Conservation (phyloP, 2,888 invertebrate species). For the Tetranychus piercei region DNA sequence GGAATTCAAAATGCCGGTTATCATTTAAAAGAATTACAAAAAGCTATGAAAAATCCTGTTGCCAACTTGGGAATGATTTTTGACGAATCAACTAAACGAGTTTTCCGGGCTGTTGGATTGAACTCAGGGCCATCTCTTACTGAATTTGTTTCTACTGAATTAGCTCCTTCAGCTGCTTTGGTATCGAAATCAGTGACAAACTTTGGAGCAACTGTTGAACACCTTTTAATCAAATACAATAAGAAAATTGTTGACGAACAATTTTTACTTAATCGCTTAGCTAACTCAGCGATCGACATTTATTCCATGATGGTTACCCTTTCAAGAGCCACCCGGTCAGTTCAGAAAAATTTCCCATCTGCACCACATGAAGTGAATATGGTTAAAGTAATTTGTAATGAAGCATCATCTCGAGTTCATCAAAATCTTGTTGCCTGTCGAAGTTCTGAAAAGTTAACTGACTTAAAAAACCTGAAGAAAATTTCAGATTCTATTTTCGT, state of each 20-base stretch:
- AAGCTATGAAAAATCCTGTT: constrained; percentile 76
- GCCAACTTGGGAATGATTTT: constrained; percentile 75
- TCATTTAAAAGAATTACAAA: constrained; percentile 75
- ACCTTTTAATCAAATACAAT: constrained; percentile 59
- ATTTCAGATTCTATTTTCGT: constrained; percentile 51
- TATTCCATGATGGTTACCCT: constrained; percentile 66
- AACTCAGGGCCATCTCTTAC: constrained; percentile 43
- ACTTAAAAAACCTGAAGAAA: constrained; percentile 44
- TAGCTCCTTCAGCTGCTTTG: constrained; percentile 47
- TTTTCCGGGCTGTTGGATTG: constrained; percentile 61
- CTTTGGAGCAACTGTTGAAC: constrained; percentile 61
- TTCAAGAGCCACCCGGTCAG: constrained; percentile 57
- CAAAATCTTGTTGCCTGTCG: constrained; percentile 45
- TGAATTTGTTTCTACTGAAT: constrained; percentile 49
- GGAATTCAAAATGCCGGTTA: constrained; percentile 81
- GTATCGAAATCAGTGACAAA: constrained; percentile 41
- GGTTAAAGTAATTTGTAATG: constrained; percentile 59
- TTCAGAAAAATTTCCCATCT: constrained; percentile 44
- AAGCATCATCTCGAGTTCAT: constrained; percentile 48
- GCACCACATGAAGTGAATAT: constrained; percentile 58
- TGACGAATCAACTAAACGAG: constrained; percentile 63
- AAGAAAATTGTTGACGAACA: constrained; percentile 59
- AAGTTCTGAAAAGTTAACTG: constrained; percentile 41
- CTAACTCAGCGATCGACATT: constrained; percentile 70
- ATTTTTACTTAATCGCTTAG: constrained; percentile 65